phyloP scores from a whole-genome alignment of 2,113 vertebrate genomes.

The Gasterosteus aculeatus region DNA sequence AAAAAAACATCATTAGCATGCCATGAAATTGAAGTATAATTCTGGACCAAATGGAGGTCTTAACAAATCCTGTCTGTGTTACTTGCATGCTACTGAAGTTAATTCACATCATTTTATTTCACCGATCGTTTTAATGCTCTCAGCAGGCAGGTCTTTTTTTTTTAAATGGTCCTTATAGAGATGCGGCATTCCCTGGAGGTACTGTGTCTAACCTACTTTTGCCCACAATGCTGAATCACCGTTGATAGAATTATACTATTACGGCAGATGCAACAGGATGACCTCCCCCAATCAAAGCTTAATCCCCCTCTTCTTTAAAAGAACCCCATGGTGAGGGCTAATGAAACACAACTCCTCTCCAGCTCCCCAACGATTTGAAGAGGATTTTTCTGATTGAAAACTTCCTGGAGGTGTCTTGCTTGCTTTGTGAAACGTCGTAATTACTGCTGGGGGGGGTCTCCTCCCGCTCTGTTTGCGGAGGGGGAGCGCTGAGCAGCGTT shows the following conservation, averaged over 20 bases:
- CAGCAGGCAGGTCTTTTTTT: neutral
- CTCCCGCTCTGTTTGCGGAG: constrained; percentile 77
- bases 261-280: constrained; percentile 53
- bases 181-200: neutral
- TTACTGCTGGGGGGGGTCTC: constrained; percentile 81
- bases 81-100: neutral
- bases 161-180: neutral
- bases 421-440: constrained; percentile 84
- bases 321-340: constrained; percentile 68
- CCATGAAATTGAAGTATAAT: neutral
- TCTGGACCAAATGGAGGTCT: neutral
- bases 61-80: neutral
- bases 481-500: constrained; percentile 71
- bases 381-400: constrained; percentile 79
- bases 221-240: constrained; percentile 44
- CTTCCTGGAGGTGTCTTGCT: constrained; percentile 81
- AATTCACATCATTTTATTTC: neutral
- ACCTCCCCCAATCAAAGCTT: constrained; percentile 58
- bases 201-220: neutral
- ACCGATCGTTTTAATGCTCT: neutral
- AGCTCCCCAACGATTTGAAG: constrained; percentile 67
- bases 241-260: constrained; percentile 31
- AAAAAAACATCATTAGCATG: neutral
- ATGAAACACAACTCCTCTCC: constrained; percentile 71
- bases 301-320: constrained; percentile 33